Evolutionary conservation across 2,113 vertebrate genomes (phyloP), one percentile per base, ranked within the genome.

Genomic region (Nothobranchius furzeri): DNA sequence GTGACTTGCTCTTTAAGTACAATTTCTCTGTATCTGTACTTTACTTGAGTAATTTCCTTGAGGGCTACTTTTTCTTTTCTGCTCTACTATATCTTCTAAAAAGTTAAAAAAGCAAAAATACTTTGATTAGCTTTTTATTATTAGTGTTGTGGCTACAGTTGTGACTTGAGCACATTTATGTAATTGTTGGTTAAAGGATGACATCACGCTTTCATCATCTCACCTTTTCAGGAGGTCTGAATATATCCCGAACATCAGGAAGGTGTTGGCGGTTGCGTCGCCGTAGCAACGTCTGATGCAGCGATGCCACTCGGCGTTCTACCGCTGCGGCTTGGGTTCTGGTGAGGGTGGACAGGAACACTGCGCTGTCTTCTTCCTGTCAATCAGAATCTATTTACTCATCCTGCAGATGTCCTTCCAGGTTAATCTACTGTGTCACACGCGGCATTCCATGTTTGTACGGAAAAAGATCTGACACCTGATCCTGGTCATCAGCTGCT

Each of bases 211-310:
- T 66, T 45, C 0, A 3, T 64, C 42, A 37, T 0, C 65, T 17
- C 37, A 92, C 92, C 87, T 89, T 87, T 25, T 70, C 75, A 4
- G 76, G 74, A 4, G 79, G 83, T 67, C 91, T 93, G 87, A 99
- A 99, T 91, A 99, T 98, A 75, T 98, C 96, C 85, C 98, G 92
- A 62, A 98, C 96, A 48, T 99, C 96, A 37, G 96, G 98, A 79
- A 96, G 89, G 30, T 95, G 96, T 64, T 96, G 83, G 5, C 94
- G 94, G 72, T 97, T 98, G 86, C 96, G 96, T 75, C 94, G 95
- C 48, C 96, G 96, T 50, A 74, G 64, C 78, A 95, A 92, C 12
- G 96, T 98, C 89, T 98, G 96, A 3, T 94, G 94, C 56, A 97
- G 87, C 0, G 93, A 93, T 37, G 96, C 85, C 49, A 98, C 88